Conservation (phyloP, 2,797 vertebrate species). For the Myotis myotis region DNA sequence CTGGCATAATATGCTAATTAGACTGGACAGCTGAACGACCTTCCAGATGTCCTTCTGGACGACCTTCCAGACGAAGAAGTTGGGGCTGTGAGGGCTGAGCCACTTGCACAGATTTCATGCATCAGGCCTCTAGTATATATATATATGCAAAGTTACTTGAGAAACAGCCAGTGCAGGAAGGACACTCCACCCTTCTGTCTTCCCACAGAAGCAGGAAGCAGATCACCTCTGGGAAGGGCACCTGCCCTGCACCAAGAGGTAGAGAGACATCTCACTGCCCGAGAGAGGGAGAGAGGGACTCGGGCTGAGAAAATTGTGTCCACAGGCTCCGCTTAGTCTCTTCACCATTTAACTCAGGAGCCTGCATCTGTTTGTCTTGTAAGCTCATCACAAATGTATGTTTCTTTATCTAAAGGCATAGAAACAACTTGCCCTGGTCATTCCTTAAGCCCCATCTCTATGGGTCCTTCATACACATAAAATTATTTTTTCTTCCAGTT, state of each 20-base stretch:
- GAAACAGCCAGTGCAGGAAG: neutral
- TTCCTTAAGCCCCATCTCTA: neutral
- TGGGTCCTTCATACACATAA: neutral
- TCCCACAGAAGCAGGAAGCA: neutral
- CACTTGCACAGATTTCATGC: too few relatives aligned
- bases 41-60: too few relatives aligned
- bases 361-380: neutral
- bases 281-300: neutral
- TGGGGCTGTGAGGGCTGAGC: too few relatives aligned
- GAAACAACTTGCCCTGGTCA: neutral
- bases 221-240: neutral
- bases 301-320: neutral
- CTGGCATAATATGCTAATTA: too few relatives aligned
- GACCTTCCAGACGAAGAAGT: too few relatives aligned
- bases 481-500: neutral
- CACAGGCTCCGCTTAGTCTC: neutral
- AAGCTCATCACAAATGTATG: neutral
- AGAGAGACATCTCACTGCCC: neutral
- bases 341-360: neutral
- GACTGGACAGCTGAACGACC: accelerated
- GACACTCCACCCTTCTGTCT: neutral
- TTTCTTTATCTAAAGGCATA: neutral
- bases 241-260: neutral
- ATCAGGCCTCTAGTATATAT: too few relatives aligned
- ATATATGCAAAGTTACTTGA: neutral